These are phyloP conservation scores for Alcedo quadribrachys DNA, from an alignment of 2,797 vertebrate species.

Conservation along the genomic window DNA sequence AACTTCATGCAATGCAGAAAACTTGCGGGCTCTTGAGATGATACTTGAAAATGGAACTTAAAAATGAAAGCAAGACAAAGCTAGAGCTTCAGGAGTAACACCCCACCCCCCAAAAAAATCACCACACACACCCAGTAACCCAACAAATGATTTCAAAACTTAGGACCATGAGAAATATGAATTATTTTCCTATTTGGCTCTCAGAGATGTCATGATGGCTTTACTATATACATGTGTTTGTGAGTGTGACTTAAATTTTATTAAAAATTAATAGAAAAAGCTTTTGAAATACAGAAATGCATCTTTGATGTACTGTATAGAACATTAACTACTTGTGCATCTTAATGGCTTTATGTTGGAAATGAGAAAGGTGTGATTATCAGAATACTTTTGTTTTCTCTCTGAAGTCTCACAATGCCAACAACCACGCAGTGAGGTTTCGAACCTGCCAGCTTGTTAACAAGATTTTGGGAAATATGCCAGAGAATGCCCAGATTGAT, in stretches of 20 bases:
- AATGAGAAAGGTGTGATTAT: background rate
- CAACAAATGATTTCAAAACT: background rate
- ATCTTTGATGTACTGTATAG: background rate
- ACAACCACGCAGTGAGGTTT: slow-evolving; percentile 91
- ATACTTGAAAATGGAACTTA: background rate
- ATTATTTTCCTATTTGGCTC: background rate
- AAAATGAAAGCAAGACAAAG: background rate
- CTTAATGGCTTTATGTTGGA: background rate
- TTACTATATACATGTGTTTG: rapidly evolving
- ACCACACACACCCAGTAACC: background rate
- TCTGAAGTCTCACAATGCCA: slow-evolving; percentile 87
- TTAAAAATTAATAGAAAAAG: background rate
- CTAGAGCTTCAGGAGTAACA: background rate
- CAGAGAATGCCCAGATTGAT: slow-evolving; percentile 94
- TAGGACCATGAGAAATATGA: background rate
- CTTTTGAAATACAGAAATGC: background rate
- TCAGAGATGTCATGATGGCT: background rate
- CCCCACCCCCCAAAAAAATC: no score
- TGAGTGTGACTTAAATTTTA: background rate
- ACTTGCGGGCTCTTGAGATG: background rate
- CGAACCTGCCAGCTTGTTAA: slow-evolving; percentile 93
- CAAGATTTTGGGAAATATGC: slow-evolving; percentile 92
- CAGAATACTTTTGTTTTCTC: background rate
- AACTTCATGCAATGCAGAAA: background rate
- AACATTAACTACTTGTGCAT: background rate